Conservation (phyloP, 2,797 vertebrate genomes). For the Pteronotus mesoamericanus region DNA sequence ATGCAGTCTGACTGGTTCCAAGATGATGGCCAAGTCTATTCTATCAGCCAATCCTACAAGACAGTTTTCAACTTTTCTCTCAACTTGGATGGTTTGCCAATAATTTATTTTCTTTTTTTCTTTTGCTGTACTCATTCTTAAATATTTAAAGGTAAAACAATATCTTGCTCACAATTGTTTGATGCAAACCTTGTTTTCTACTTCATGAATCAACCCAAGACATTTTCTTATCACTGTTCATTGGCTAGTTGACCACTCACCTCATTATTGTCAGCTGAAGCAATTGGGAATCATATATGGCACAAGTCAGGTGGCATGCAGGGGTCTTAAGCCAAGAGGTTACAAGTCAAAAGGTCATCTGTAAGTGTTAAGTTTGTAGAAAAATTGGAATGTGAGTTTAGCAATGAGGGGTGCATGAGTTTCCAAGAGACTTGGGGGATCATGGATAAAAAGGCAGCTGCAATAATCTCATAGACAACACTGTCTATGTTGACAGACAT, state of each 20-base stretch:
- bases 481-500: too few species aligned
- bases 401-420: background rate
- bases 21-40: background rate
- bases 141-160: background rate
- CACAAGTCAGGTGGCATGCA: background rate
- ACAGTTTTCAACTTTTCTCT: background rate
- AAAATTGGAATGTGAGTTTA: constrained; percentile 20
- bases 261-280: background rate
- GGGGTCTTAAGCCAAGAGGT: background rate
- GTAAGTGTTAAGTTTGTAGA: constrained; percentile 2
- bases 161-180: background rate
- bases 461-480: too few species aligned
- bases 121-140: background rate
- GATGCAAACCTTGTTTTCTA: background rate
- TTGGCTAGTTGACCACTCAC: background rate
- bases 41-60: background rate
- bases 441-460: background rate
- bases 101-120: background rate
- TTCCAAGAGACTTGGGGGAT: background rate
- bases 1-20: background rate
- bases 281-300: background rate
- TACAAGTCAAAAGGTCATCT: background rate
- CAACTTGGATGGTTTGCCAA: background rate
- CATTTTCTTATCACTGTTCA: background rate
- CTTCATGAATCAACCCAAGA: background rate